A percentile compares a stretch with the other conserved stretches of the same genome.
Evolutionary conservation across 2,888 invertebrate genomes (phyloP).

Genomic region (Liposcelis brunnea): DNA sequence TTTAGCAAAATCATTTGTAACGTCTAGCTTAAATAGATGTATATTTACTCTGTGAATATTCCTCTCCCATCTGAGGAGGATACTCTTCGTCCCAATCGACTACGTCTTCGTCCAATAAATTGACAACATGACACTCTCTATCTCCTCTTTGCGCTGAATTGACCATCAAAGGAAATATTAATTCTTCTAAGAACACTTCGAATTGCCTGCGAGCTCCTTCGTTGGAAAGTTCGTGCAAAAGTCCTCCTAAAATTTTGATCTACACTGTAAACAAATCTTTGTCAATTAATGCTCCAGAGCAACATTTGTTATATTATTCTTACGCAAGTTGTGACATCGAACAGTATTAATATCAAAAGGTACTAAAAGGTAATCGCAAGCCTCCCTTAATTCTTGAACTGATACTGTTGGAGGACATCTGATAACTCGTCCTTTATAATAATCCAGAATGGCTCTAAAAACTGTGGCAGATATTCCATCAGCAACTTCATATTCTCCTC

Average conservation of each 20-base stretch:
- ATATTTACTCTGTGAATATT: slow-evolving; percentile 79
- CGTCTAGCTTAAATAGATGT: neutral
- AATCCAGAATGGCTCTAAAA: slow-evolving; percentile 89
- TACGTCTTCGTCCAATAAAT: slow-evolving; percentile 85
- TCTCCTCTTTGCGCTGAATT: slow-evolving; percentile 86
- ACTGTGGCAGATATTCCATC: slow-evolving; percentile 92
- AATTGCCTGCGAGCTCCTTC: slow-evolving; percentile 98
- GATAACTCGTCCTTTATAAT: slow-evolving; percentile 78
- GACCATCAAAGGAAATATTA: slow-evolving; percentile 94
- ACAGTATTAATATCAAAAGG: slow-evolving; percentile 95
- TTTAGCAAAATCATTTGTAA: slow-evolving; percentile 1
- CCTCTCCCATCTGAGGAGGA: slow-evolving; percentile 99
- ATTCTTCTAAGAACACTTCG: slow-evolving; percentile 84
- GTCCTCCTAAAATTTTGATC: slow-evolving; percentile 44
- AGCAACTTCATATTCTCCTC: slow-evolving; percentile 93
- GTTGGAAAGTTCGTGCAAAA: slow-evolving; percentile 94
- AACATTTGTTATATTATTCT: too few species aligned
- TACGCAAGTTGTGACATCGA: slow-evolving; percentile 88
- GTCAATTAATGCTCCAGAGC: neutral
- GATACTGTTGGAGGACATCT: slow-evolving; percentile 91
- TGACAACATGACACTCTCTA: slow-evolving; percentile 93
- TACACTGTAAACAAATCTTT: neutral
- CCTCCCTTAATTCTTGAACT: slow-evolving; percentile 91
- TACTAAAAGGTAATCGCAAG: slow-evolving; percentile 94
- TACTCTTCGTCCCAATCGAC: slow-evolving; percentile 98